Percentiles rank a stretch among this genome's conserved stretches.
phyloP scores from a whole-genome alignment of 2,888 invertebrate genomes.

The Listrodromus nycthemerus region DNA sequence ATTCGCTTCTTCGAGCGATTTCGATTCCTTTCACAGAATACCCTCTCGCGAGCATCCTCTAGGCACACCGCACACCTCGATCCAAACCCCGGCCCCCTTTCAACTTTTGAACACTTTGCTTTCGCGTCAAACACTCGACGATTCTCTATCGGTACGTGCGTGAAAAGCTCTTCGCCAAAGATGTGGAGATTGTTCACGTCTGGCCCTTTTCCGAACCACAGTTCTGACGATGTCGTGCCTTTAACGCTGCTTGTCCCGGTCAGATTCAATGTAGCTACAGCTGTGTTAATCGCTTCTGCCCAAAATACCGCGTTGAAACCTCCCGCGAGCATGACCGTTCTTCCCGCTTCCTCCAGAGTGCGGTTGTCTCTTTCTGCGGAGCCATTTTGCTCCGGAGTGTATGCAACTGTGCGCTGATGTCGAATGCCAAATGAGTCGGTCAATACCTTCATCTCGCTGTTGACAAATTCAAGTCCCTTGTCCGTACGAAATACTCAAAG shows the following conservation, averaged over 20 bases:
- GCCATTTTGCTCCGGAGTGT: slow-evolving; percentile 63
- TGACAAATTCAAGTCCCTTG: slow-evolving; percentile 64
- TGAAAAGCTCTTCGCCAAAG: slow-evolving; percentile 60
- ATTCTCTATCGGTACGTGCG: slow-evolving; percentile 27
- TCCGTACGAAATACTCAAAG: slow-evolving; percentile 52
- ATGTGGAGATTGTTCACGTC: slow-evolving; percentile 22
- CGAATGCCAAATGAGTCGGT: slow-evolving; percentile 37
- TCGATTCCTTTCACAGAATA: no score
- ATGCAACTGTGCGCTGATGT: slow-evolving; percentile 58
- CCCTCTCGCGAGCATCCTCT: no score
- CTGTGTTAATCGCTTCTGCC: neutral
- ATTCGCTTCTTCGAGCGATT: no score
- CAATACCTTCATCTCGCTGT: slow-evolving; percentile 46
- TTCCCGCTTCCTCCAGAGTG: slow-evolving; percentile 56
- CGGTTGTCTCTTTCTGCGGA: slow-evolving; percentile 57
- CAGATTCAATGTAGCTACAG: slow-evolving; percentile 25
- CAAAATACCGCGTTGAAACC: slow-evolving; percentile 20
- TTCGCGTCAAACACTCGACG: slow-evolving; percentile 18
- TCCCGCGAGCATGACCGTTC: slow-evolving; percentile 28
- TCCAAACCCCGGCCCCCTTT: no score
- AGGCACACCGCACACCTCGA: no score
- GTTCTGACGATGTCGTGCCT: slow-evolving; percentile 7
- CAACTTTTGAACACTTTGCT: no score
- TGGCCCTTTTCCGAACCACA: slow-evolving; percentile 45
- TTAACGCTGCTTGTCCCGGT: slow-evolving; percentile 49